Base-by-base conservation (phyloP, 2,113 vertebrate genomes). In the Pongo pygmaeus region DNA sequence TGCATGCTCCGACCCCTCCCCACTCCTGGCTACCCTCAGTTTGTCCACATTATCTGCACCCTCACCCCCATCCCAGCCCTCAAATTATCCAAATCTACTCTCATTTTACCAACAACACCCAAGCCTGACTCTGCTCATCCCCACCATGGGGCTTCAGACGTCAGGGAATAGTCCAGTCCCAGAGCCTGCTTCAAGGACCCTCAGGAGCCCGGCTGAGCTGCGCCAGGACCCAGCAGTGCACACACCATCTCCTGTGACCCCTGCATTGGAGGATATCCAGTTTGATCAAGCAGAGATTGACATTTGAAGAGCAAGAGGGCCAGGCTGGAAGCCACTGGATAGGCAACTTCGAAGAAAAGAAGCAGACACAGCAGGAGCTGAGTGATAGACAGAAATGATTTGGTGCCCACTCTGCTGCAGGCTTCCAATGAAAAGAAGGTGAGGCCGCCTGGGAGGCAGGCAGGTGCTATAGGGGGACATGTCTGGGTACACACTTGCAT, bases 271-370 rank as follows among this genome's bases (percentile, higher is more conserved):
- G 46, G 32, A 59, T 25, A 50, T 95, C 72, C 35, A 52, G 10
- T 83, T 23, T 88, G 88, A 69, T 86, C 22, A 72, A 88, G 84
- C 50, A 91, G 70, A 93, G 40, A 27, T 50, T 80, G 81, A 91
- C 2, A 0, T 59, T 6, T 84, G 83, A 80, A 40, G 17, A 91
- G 40, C 3, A 1, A 61, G n/a, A 30, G 38, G 38, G 8, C n/a
- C 40, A 78, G 43, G 14, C 40, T 67, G 23, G 59, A 8, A 93
- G 78, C 57, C n/a, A 46, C 0, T 40, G 77, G 18, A 12, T 1
- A 25, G 50, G 40, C 72, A 89, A 69, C 23, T 67, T 84, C 61
- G 25, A 43, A 95, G 61, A 32, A 18, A 84, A 74, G 61, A 81
- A 59, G 50, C 25, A 23, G 89, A 20, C 30, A 35, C 0, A 57